Evolutionary conservation across 37 sponge, comb jelly and placozoan species (phyloP).

Genomic region (Diacarnus erythraeanus): DNA sequence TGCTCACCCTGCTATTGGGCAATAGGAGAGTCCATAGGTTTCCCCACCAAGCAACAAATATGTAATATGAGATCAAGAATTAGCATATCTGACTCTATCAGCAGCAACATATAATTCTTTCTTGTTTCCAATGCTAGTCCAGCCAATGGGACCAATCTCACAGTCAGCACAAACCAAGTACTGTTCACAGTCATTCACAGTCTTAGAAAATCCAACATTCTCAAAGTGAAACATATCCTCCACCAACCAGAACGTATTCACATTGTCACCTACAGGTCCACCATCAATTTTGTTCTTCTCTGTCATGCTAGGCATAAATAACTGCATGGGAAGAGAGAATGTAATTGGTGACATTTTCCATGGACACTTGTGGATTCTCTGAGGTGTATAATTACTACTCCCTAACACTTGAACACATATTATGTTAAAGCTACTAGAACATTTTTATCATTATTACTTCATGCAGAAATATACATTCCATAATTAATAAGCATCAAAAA

Average conservation of each 20-base stretch:
- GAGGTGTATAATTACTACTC: too few relatives aligned
- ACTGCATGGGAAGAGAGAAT: slow-evolving; percentile 22
- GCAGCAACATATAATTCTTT: slow-evolving; percentile 83
- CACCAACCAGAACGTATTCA: slow-evolving; percentile 82
- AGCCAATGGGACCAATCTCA: slow-evolving; percentile 98
- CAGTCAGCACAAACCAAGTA: slow-evolving; percentile 98
- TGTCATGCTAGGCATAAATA: slow-evolving; percentile 67
- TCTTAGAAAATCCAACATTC: slow-evolving; percentile 93
- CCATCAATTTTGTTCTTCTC: slow-evolving; percentile 57
- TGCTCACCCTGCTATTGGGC: too few relatives aligned
- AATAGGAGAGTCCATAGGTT: too few relatives aligned
- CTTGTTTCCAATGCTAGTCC: slow-evolving; percentile 58
- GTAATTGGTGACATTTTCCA: too few relatives aligned
- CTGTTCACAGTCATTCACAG: slow-evolving; percentile 64
- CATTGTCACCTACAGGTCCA: slow-evolving; percentile 62
- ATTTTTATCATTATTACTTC: too few relatives aligned
- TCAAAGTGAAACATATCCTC: slow-evolving; percentile 94
- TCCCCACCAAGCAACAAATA: too few relatives aligned
- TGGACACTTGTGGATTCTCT: background rate
- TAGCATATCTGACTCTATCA: slow-evolving; percentile 77
- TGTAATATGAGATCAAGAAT: too few relatives aligned
- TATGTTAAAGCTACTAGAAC: too few relatives aligned
- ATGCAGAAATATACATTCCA: too few relatives aligned
- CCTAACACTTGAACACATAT: too few relatives aligned
- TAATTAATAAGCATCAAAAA: too few relatives aligned